Base-by-base conservation (phyloP, 92 coral and sea anemone genomes). In the Porites lobata region DNA sequence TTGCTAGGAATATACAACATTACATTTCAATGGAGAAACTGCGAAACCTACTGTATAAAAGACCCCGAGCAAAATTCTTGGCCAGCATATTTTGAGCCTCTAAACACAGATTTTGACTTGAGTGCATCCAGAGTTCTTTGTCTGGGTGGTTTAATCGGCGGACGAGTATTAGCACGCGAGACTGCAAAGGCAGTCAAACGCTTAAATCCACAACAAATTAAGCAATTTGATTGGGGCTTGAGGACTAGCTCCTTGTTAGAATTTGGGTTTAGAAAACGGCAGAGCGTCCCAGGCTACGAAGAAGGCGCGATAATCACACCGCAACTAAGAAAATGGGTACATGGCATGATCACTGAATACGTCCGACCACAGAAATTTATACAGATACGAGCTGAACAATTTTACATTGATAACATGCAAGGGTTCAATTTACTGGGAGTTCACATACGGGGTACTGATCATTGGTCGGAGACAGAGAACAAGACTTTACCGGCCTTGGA, bases 31-130 rank as follows among this genome's bases (percentile, higher is more conserved):
- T 94, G 97, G 97, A 90, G 75, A 78, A 92, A 92, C 65, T 94
- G 97, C 66, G 72, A 86, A 19, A 17, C 97, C 21, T 83, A 74
- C 4, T 94, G 95, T 51, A 63, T 91, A 59, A 83, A 77, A 13
- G 91, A 89, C 75, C 87, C 86, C 0, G 65, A 65, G 8, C 22
- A 79, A n/a, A 92, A 94, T 81, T 90, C 97, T 9, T 94, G 97
- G 97, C 86, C 90, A 43, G 88, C 89, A 75, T 94, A 76, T 85
- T 94, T 94, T 71, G 91, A 92, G 83, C 88, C 93, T 10, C 72
- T 92, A 7, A 94, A 94, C 47, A 54, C 77, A 4, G 92, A 74
- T 2, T 65, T 80, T 56, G 93, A 94, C 50, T 62, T 86, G 58
- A 71, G 64, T 64, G 13, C 14, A 9, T 77, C 89, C 52, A 69